Evolutionary conservation across 2,888 invertebrate species (phyloP).

Genomic region (Polietes domitor): DNA sequence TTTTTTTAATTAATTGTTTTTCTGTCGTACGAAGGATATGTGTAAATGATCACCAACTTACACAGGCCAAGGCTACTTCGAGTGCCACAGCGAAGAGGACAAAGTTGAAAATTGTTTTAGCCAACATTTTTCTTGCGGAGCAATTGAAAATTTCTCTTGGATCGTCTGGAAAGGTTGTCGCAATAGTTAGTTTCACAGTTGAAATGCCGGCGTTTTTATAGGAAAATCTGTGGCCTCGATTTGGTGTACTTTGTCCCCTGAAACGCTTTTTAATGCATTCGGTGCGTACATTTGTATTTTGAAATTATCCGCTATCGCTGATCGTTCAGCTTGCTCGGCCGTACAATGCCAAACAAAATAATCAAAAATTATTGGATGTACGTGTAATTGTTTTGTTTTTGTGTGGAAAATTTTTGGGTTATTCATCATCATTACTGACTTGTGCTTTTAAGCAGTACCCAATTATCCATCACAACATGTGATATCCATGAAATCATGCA

Average conservation of each 20-base stretch:
- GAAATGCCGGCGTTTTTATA: constrained; percentile 43
- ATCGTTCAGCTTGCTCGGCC: constrained; percentile 77
- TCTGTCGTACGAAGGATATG: neutral
- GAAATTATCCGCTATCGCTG: constrained; percentile 76
- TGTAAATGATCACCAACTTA: too few relatives aligned
- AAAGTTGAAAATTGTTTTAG: constrained; percentile 40
- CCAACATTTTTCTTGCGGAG: constrained; percentile 55
- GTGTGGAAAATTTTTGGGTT: too few relatives aligned
- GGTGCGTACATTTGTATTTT: constrained; percentile 75
- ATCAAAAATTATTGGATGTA: too few relatives aligned
- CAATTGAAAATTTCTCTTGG: neutral
- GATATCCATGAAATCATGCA: too few relatives aligned
- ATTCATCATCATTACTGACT: too few relatives aligned
- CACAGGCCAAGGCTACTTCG: constrained; percentile 73
- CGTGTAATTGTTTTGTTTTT: too few relatives aligned
- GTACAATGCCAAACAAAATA: constrained; percentile 61
- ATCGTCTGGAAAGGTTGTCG: too few relatives aligned
- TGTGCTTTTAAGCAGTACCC: too few relatives aligned
- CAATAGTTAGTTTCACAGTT: neutral
- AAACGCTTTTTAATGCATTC: constrained; percentile 44
- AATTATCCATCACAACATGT: too few relatives aligned
- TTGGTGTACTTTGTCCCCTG: neutral
- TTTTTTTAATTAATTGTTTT: neutral
- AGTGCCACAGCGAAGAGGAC: constrained; percentile 46
- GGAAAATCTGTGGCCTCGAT: neutral